Evolutionary conservation across 2,113 vertebrate species (phyloP).

Genomic region (Phyllopteryx taeniolatus): DNA sequence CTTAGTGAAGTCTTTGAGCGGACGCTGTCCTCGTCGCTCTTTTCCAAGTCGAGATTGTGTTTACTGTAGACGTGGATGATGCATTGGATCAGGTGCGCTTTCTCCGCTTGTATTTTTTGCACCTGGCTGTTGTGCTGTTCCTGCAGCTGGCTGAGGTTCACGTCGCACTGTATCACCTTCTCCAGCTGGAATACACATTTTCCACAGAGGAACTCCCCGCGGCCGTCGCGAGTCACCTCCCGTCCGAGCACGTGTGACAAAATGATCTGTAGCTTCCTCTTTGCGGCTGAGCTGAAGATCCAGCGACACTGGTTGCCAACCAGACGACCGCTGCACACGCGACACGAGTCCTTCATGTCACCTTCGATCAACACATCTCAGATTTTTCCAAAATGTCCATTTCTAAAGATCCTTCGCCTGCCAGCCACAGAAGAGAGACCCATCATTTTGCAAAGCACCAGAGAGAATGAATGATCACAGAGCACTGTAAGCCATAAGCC

Average conservation of each 20-base stretch:
- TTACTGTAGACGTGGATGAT: constrained; percentile 68
- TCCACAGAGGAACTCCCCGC: constrained; percentile 72
- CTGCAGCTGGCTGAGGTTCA: constrained; percentile 60
- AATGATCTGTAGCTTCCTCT: constrained; percentile 68
- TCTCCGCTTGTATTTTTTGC: constrained; percentile 65
- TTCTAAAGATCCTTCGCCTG: constrained; percentile 20
- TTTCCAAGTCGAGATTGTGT: constrained; percentile 50
- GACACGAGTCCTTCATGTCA: constrained; percentile 70
- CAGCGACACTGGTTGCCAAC: constrained; percentile 72
- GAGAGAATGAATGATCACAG: constrained; percentile 52
- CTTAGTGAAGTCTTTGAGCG: constrained; percentile 17
- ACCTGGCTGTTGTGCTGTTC: constrained; percentile 53
- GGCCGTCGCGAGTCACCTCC: constrained; percentile 67
- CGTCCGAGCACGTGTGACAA: constrained; percentile 70
- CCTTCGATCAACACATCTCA: constrained; percentile 16
- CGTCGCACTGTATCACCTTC: constrained; percentile 68
- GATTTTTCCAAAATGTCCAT: constrained; percentile 22
- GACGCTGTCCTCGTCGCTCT: constrained; percentile 9
- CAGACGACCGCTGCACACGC: constrained; percentile 64
- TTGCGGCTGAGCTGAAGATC: constrained; percentile 71
- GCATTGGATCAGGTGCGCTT: constrained; percentile 65
- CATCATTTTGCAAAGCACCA: constrained; percentile 36
- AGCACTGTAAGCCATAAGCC: constrained; percentile 63
- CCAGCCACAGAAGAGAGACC: constrained; percentile 30
- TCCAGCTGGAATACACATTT: constrained; percentile 77